Base-by-base conservation (phyloP, 2,113 vertebrate genomes). In the Coptodon rendalli region DNA sequence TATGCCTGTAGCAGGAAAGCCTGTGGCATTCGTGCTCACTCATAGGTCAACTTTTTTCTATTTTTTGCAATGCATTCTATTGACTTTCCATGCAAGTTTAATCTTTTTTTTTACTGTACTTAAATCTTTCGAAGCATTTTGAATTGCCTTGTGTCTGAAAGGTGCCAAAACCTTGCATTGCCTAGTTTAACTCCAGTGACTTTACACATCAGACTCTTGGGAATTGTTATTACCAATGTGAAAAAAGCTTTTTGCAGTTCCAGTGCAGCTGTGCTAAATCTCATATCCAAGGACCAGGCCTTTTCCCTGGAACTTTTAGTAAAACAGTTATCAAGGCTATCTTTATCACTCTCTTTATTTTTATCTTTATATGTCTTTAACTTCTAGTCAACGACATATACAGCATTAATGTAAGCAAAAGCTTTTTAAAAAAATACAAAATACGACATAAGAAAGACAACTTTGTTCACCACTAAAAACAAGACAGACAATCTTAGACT, bases 21-120 rank as follows among this genome's bases (percentile, higher is more conserved):
- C 12, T 43, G 36, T 0, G 36, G 1, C 36, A 71, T 24, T 43
- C 7, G 1, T 43, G 7, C 11, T 14, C 12, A 9, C 38, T 71
- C 36, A 14, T 71, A 43, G 66, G 38, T 43, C 66, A 71, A 43
- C 0, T 0, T 27, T 52, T 80, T 63, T n/a, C n/a, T 38, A 34
- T 16, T 9, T 52, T 76, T 31, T 29, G 24, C 6, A 19, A 19
- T 50, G 6, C 45, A 50, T 31, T 76, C 43, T 31, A 31, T 76
- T 19, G 4, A 29, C 9, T 29, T 76, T 48, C 6, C 0, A 11
- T 76, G 4, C 22, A 48, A 29, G 54, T 40, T 45, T 16, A 4
- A 63, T 2, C 3, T 36, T 13, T 52, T 13, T 53, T 45, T 68
- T 52, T 10, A 40, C 19, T 0, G 1, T 53, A 9, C 6, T 3